A percentile compares a stretch with the other conserved stretches of the same genome.
phyloP scores from a whole-genome alignment of 2,113 vertebrate genomes.

The Trochalopteron elliotii region DNA sequence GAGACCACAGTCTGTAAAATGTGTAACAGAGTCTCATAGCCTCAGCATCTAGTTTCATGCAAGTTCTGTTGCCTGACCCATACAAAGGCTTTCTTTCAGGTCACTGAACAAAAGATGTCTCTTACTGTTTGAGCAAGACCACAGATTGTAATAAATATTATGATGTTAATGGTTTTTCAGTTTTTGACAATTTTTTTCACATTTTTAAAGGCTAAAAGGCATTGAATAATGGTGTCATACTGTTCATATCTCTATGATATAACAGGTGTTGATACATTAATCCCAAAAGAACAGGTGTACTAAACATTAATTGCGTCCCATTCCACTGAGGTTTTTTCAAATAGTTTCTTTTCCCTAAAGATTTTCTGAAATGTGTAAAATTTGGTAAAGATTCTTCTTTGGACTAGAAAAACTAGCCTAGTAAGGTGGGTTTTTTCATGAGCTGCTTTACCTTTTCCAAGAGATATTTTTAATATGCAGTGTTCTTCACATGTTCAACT shows the following conservation, averaged over 20 bases:
- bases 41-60: background rate
- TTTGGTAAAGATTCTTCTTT: background rate
- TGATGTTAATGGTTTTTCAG: background rate
- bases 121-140: background rate
- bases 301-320: background rate
- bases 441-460: background rate
- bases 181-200: background rate
- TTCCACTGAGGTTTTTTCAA: background rate
- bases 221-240: background rate
- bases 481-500: background rate
- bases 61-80: background rate
- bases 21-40: background rate
- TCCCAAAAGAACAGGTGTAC: background rate
- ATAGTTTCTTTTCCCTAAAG: background rate
- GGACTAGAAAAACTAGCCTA: background rate
- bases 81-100: background rate
- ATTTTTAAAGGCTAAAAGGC: background rate
- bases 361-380: background rate
- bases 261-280: background rate
- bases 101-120: background rate
- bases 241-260: background rate
- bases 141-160: background rate
- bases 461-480: background rate
- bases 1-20: background rate
- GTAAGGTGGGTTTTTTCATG: accelerated